A percentile compares a stretch with the other conserved stretches of the same genome.
phyloP scores from a whole-genome alignment of 2,113 vertebrate species.

The Dissostichus mawsoni region DNA sequence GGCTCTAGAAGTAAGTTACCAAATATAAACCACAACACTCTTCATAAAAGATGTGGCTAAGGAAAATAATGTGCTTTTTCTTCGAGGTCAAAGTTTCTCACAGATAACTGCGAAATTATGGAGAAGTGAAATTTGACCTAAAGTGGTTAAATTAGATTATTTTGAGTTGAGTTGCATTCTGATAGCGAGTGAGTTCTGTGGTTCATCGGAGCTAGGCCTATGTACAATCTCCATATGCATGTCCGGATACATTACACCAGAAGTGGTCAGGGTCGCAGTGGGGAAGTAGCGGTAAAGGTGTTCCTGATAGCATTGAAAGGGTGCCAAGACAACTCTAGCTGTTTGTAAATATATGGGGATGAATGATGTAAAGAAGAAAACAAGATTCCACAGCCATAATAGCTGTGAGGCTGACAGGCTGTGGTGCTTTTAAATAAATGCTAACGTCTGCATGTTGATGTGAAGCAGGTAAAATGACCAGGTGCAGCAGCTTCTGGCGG shows the following conservation, averaged over 20 bases:
- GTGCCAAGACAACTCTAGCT: background rate
- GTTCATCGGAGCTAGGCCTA: background rate
- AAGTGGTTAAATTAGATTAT: slow-evolving; percentile 2
- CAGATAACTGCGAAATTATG: slow-evolving; percentile 7
- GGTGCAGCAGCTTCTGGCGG: background rate
- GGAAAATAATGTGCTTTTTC: background rate
- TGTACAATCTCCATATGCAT: no score
- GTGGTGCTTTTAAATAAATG: no score
- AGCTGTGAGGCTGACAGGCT: no score
- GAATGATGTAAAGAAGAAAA: no score
- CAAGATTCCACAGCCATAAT: no score
- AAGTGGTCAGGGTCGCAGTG: background rate
- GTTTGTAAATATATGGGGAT: no score
- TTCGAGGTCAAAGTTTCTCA: slow-evolving; percentile 7
- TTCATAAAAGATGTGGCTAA: background rate
- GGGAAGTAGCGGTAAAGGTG: background rate
- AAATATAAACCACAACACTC: background rate
- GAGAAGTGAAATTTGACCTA: slow-evolving; percentile 35
- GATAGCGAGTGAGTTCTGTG: background rate
- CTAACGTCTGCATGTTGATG: no score
- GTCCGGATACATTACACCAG: background rate
- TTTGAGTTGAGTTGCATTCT: background rate
- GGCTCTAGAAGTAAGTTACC: background rate
- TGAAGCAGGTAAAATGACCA: background rate
- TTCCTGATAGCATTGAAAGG: background rate